phyloP scores from a whole-genome alignment of 2,888 invertebrate genomes.

The Theodoxus fluviatilis region DNA sequence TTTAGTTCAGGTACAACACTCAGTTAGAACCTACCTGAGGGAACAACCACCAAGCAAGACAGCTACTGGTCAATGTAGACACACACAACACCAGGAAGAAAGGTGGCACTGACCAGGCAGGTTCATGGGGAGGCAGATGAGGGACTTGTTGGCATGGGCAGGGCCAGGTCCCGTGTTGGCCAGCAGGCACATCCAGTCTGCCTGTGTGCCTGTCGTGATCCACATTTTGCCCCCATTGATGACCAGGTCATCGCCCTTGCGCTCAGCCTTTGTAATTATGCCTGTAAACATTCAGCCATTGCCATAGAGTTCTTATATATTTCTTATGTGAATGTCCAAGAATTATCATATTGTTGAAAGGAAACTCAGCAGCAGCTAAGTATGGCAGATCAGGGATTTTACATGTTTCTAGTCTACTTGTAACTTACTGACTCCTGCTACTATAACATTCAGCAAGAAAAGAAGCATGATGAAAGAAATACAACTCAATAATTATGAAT shows the following conservation, averaged over 20 bases:
- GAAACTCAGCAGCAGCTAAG: no score
- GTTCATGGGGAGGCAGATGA: slow-evolving; percentile 69
- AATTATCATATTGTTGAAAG: no score
- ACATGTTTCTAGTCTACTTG: no score
- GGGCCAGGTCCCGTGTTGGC: slow-evolving; percentile 68
- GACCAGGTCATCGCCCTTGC: slow-evolving; percentile 63
- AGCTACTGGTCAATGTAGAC: not conserved
- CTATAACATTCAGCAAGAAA: no score
- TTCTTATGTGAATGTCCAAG: no score
- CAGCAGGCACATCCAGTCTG: slow-evolving; percentile 71
- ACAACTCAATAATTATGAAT: no score
- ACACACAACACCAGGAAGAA: not conserved
- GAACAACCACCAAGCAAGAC: not conserved
- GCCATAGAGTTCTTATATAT: no score
- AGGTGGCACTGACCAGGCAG: slow-evolving; percentile 56
- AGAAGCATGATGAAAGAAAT: no score
- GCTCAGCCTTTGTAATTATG: slow-evolving; percentile 67
- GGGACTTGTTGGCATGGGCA: slow-evolving; percentile 68
- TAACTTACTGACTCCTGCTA: no score
- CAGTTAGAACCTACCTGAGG: not conserved
- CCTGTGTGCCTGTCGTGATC: slow-evolving; percentile 70
- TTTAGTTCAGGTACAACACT: no score
- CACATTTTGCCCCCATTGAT: slow-evolving; percentile 72
- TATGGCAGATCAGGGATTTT: no score
- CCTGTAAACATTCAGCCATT: slow-evolving; percentile 51